phyloP scores from a whole-genome alignment of 2,888 invertebrate species.

The Euplexia lucipara region DNA sequence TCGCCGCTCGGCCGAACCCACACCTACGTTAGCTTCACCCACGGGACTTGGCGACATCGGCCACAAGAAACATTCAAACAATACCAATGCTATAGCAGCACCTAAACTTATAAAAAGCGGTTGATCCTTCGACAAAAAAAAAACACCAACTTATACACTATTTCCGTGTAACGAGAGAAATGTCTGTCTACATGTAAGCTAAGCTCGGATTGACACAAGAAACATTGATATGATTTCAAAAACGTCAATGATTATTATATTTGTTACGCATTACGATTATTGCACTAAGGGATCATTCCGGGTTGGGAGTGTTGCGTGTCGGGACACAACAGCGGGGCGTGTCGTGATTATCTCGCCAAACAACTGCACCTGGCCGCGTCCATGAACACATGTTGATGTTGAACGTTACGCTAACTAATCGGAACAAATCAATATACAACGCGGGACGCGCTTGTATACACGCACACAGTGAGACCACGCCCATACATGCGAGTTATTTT shows the following conservation, averaged over 20 bases:
- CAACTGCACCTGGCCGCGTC: conserved; percentile 52
- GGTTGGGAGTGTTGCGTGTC: conserved; percentile 29
- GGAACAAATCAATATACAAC: conserved; percentile 65
- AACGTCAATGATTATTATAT: conserved; percentile 55
- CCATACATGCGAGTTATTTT: conserved; percentile 37
- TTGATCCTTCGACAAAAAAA: conserved; percentile 68
- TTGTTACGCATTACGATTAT: conserved; percentile 54
- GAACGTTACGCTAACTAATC: conserved; percentile 68
- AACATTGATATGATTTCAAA: conserved; percentile 64
- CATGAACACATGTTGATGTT: conserved; percentile 67
- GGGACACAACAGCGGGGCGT: conserved; percentile 34
- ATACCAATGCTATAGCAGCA: conserved; percentile 81
- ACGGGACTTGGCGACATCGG: conserved; percentile 85
- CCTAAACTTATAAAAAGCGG: conserved; percentile 75
- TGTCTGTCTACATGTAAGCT: conserved; percentile 63
- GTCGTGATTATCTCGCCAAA: conserved; percentile 35
- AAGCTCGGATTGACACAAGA: conserved; percentile 64
- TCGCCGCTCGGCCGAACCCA: conserved; percentile 76
- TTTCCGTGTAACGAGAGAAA: conserved; percentile 59
- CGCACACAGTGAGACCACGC: conserved; percentile 36
- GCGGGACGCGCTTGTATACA: conserved; percentile 50
- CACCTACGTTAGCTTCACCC: conserved; percentile 79
- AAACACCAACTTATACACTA: conserved; percentile 64
- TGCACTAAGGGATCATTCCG: conserved; percentile 54
- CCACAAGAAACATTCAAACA: conserved; percentile 78